A percentile compares a stretch with the other conserved stretches of the same genome.
phyloP scores from a whole-genome alignment of 2,888 invertebrate species.

The Microplitis deprimator region DNA sequence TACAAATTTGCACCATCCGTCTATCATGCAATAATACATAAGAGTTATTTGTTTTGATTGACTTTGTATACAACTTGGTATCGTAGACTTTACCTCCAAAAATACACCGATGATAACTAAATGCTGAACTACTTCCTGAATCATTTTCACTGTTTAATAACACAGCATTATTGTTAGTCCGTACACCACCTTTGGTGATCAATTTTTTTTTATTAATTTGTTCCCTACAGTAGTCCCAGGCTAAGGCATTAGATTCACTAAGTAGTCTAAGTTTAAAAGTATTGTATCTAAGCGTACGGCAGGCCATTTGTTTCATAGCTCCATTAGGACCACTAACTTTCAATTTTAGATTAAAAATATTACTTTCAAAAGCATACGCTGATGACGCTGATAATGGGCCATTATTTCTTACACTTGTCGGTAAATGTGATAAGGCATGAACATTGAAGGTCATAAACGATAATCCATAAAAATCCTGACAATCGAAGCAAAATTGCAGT shows the following conservation, averaged over 20 bases:
- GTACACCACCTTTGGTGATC: too few species aligned
- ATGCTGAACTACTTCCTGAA: too few species aligned
- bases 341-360: slow-evolving; percentile 40
- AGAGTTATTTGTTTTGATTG: too few species aligned
- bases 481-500: slow-evolving; percentile 41
- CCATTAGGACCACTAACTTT: slow-evolving; percentile 38
- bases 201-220: not conserved
- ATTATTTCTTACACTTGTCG: slow-evolving; percentile 38
- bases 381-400: slow-evolving; percentile 48
- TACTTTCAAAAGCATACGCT: slow-evolving; percentile 43
- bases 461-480: slow-evolving; percentile 41
- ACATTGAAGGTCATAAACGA: slow-evolving; percentile 48
- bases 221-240: not conserved
- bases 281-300: slow-evolving; percentile 33
- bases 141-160: too few species aligned
- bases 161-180: too few species aligned
- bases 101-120: too few species aligned
- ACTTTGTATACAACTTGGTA: too few species aligned
- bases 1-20: too few species aligned
- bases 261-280: slow-evolving; percentile 9
- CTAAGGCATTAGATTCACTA: not conserved
- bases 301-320: slow-evolving; percentile 40
- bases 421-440: slow-evolving; percentile 43
- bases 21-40: too few species aligned
- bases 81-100: too few species aligned